A percentile compares a stretch with the other conserved stretches of the same genome.
Conservation (phyloP, 2,888 invertebrate species). For the Tenthredo livida region DNA sequence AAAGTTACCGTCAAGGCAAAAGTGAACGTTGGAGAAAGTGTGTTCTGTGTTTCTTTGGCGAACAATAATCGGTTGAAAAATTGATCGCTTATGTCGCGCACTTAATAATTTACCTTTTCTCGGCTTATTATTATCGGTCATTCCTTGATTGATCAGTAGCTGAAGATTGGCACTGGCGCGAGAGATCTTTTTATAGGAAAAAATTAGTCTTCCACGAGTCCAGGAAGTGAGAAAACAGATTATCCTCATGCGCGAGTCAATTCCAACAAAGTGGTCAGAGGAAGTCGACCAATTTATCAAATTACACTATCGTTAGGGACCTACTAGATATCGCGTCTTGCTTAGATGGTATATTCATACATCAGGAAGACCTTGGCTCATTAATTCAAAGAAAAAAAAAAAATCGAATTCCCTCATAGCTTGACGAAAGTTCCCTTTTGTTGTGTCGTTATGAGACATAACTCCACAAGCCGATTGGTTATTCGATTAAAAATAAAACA, state of each 20-base stretch:
- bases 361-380: neutral
- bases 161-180: neutral
- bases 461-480: neutral
- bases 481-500: neutral
- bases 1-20: neutral
- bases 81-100: neutral
- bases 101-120: neutral
- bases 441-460: neutral
- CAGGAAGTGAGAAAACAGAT: conserved; percentile 21
- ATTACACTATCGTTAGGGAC: conserved; percentile 23
- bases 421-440: neutral
- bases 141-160: neutral
- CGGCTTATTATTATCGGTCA: neutral
- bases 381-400: neutral
- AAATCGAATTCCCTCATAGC: neutral
- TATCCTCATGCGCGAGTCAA: conserved; percentile 30
- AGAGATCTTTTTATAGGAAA: neutral
- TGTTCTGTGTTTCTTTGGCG: neutral
- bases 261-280: conserved; percentile 22
- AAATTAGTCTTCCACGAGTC: neutral
- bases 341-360: neutral
- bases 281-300: conserved; percentile 28
- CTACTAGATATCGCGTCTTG: neutral
- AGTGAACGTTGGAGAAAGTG: neutral
- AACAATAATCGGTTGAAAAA: neutral